Evolutionary conservation across 92 coral and sea anemone genomes (phyloP), one percentile per base, ranked within the genome.

Genomic region (Epizoanthus scotinus): DNA sequence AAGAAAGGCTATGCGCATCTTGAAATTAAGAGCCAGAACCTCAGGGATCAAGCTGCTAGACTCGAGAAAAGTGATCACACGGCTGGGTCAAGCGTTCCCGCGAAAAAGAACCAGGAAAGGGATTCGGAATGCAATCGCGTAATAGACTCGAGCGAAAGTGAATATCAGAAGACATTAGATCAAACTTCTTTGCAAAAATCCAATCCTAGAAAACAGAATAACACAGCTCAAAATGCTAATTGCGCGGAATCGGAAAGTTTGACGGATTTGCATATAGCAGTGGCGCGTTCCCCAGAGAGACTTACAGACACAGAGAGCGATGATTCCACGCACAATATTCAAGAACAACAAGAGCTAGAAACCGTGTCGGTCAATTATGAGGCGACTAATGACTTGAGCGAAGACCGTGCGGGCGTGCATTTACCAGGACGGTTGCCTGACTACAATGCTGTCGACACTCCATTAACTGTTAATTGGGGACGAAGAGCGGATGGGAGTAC

Each of bases 191-290:
- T 24, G 44, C 71, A 66, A 50, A 50, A 66, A 66, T 29, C 47
- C 80, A 58, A 50, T 28, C 56, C 56, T 20, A 66, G 34, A 79
- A 63, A 64, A 62, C 77, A 70, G 0, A 70, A 79, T 52, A 79
- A 79, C 40, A 64, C 77, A 68, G 69, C 73, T 65, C 84, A 79
- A 65, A 79, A 79, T 79, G 74, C 74, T 79, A 79, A 79, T 79
- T 79, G 70, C 70, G 70, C 25, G 84, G 75, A 79, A 20, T 52
- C 59, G 84, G 84, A 68, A 64, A 79, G 68, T 70, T 64, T 65
- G 72, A 36, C 47, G 84, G 49, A 79, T 63, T 79, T 79, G 84
- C 84, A 79, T 79, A 64, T 64, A 6, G 70, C 70, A 64, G 68
- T 63, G 0, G 68, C 0, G 68, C 68, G 68, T 25, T 63, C 68